Evolutionary conservation across 2,888 invertebrate genomes (phyloP).

Genomic region (Caenorhabditis sp.): DNA sequence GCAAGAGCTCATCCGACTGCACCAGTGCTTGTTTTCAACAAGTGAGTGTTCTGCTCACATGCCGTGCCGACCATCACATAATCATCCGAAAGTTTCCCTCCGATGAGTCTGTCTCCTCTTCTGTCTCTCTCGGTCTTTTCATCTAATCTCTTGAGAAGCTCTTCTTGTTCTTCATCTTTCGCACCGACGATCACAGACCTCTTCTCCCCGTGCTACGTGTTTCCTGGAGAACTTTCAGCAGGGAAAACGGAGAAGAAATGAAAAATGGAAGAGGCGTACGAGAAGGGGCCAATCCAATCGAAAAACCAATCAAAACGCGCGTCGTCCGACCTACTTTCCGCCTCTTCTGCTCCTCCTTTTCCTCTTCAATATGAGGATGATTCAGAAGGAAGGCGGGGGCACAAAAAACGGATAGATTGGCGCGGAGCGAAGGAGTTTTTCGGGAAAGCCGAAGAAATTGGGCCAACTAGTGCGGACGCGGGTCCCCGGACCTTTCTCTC

Average conservation of each 20-base stretch:
- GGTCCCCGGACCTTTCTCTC: conserved; percentile 17
- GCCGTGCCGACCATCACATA: background rate
- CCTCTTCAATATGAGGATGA: conserved; percentile 44
- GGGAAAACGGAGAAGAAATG: conserved; percentile 21
- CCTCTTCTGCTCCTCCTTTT: conserved; percentile 28
- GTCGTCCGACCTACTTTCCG: conserved; percentile 30
- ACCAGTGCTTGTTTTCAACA: no score
- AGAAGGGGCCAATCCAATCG: conserved; percentile 55
- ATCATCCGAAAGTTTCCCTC: background rate
- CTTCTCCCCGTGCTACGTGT: conserved; percentile 19
- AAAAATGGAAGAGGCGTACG: conserved; percentile 2
- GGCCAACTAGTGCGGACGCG: conserved; percentile 48
- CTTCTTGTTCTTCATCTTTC: conserved; percentile 11
- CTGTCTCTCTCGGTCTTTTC: no score
- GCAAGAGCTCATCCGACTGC: background rate
- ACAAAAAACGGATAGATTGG: conserved; percentile 11
- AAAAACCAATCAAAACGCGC: conserved; percentile 58
- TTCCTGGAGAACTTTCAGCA: conserved; percentile 28
- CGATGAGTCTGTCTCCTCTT: background rate
- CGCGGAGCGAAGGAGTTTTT: conserved; percentile 1
- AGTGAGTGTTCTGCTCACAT: background rate
- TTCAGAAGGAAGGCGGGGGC: conserved; percentile 27
- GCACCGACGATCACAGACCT: conserved; percentile 41
- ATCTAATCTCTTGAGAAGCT: conserved; percentile 51
- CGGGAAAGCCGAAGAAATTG: conserved; percentile 35